Base-by-base conservation (phyloP, 2,888 invertebrate species). In the Hoplodrina ambigua region DNA sequence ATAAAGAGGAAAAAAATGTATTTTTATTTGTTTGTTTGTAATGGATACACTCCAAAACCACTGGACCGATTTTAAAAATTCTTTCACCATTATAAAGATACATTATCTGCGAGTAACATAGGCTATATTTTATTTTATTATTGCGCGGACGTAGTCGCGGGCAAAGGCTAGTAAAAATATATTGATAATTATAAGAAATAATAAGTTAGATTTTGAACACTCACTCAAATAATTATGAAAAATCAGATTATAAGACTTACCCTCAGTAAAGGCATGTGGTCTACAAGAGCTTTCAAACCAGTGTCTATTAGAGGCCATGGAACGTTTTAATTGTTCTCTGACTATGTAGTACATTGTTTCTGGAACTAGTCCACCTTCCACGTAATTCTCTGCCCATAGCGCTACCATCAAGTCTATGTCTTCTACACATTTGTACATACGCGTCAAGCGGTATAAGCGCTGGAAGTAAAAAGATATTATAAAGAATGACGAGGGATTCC, bases 341-440 rank as follows among this genome's bases (percentile, higher is more conserved):
- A 98, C 97, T 73, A 99, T 95, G 87, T 98, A 98, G 71, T 98
- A 98, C 88, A 98, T 98, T 25, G 98, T 98, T 1, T 98, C 98
- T 19, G 98, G 98, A 49, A 98, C 96, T 96, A 97, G 97, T 62
- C 98, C 97, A 53, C 97, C 98, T 3, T 97, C 97, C 62, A 98
- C 94, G 0, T 97, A 97, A 68, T 97, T 96, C 89, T 99, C 98
- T 0, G 98, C 97, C 64, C 98, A 98, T 53, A 98, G 97, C 0
- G n/a, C 69, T 25, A 97, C 97, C 97, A 98, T 97, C 46, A 98
- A 94, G 92, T 99, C 98, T 63, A 99, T 97, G 90, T 99, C 98
- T 70, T 97, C 96, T 6, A 98, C 97, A 90, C 97, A 96, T 0
- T 81, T 65, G 65, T 90, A 88, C 0, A 74, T 15, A 2, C 77